phyloP scores from a whole-genome alignment of 1,140 invertebrate species.

The Rhagoletis zephyria region DNA sequence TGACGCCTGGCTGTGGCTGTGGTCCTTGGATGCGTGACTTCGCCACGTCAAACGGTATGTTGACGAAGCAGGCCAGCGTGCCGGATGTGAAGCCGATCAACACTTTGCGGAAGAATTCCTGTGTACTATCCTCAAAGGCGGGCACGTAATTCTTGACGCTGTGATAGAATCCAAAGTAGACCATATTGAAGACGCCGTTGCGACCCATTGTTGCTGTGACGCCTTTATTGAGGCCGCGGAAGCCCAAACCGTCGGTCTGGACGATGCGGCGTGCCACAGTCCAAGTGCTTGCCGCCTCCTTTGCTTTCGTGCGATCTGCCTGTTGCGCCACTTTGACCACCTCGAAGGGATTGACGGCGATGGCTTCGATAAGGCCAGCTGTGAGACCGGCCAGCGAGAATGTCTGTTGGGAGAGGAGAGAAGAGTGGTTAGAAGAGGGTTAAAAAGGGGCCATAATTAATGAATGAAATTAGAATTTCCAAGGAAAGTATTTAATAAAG shows the following conservation, averaged over 20 bases:
- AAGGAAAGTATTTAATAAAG: neutral
- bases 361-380: constrained; percentile 89
- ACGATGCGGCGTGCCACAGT: constrained; percentile 86
- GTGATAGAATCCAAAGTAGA: constrained; percentile 96
- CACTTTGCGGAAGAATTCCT: constrained; percentile 82
- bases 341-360: constrained; percentile 95
- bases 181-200: constrained; percentile 92
- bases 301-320: constrained; percentile 76
- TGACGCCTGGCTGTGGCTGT: constrained; percentile 81
- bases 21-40: constrained; percentile 95
- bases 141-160: constrained; percentile 87
- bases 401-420: constrained; percentile 77
- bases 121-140: constrained; percentile 78
- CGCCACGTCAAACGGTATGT: constrained; percentile 96
- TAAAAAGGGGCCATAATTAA: neutral
- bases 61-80: constrained; percentile 86
- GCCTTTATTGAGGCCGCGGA: constrained; percentile 88
- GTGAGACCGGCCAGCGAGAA: constrained; percentile 88
- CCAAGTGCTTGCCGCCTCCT: constrained; percentile 82
- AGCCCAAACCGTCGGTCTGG: constrained; percentile 82
- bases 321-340: constrained; percentile 92
- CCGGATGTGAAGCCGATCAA: constrained; percentile 88
- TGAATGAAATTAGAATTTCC: neutral
- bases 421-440: neutral
- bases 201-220: constrained; percentile 88